Percentiles rank a stretch among this genome's conserved stretches.
These are phyloP conservation scores for Meganola albula DNA, from an alignment of 2,888 invertebrate species.

Conservation along the genomic window DNA sequence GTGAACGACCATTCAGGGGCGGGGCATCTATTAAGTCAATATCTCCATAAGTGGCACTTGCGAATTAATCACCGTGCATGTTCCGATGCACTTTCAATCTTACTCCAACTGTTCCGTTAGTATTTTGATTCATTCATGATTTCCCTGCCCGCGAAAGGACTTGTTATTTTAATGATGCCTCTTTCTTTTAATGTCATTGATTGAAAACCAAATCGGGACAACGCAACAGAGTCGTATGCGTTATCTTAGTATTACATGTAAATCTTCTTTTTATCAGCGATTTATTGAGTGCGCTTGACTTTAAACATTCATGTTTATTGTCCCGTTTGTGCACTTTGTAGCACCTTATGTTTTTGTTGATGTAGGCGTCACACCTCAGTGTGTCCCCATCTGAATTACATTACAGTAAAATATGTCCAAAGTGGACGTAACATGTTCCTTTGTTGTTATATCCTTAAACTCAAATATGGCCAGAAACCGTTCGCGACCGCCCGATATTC, in stretches of 20 bases:
- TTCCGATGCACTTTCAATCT: slow-evolving; percentile 68
- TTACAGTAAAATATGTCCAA: slow-evolving; percentile 46
- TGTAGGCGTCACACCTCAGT: slow-evolving; percentile 67
- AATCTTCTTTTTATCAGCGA: slow-evolving; percentile 62
- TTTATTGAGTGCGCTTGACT: slow-evolving; percentile 66
- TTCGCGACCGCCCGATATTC: slow-evolving; percentile 44
- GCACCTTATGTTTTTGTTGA: slow-evolving; percentile 53
- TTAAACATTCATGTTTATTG: slow-evolving; percentile 64
- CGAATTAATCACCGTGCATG: slow-evolving; percentile 60
- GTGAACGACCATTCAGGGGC: slow-evolving; percentile 51
- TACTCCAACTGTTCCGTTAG: slow-evolving; percentile 44
- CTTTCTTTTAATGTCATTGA: slow-evolving; percentile 31
- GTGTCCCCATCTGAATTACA: slow-evolving; percentile 49
- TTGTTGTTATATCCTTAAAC: slow-evolving; percentile 45
- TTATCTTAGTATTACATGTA: slow-evolving; percentile 58
- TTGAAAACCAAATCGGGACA: slow-evolving; percentile 42
- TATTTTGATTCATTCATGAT: slow-evolving; percentile 48
- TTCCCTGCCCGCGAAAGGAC: slow-evolving; percentile 24
- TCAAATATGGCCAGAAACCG: slow-evolving; percentile 33
- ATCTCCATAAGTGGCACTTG: slow-evolving; percentile 60
- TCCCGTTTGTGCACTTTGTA: slow-evolving; percentile 33
- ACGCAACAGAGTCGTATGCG: slow-evolving; percentile 48
- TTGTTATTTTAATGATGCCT: slow-evolving; percentile 22
- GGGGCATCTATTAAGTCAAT: slow-evolving; percentile 56
- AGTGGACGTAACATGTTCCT: slow-evolving; percentile 41